Evolutionary conservation across 2,113 vertebrate species (phyloP).

Genomic region (Progne subis): DNA sequence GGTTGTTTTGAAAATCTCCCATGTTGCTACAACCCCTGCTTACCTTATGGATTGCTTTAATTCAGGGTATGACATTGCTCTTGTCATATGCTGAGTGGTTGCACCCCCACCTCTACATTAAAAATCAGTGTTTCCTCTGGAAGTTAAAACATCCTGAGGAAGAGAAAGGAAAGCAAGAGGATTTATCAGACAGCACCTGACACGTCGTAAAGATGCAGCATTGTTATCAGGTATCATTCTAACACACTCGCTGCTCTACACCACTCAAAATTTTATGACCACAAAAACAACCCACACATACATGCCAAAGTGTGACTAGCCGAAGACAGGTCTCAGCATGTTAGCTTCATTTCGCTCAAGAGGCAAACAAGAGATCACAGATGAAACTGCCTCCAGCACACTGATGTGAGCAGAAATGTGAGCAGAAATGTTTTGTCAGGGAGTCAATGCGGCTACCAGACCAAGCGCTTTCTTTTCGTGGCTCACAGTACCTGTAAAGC

Average conservation of each 20-base stretch:
- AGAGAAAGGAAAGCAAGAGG: conserved; percentile 46
- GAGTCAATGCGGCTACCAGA: conserved; percentile 21
- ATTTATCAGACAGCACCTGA: conserved; percentile 58
- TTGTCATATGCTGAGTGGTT: background rate
- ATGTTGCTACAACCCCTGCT: background rate
- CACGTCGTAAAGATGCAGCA: conserved; percentile 59
- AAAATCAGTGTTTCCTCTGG: conserved; percentile 35
- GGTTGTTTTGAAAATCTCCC: background rate
- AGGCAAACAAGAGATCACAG: conserved; percentile 69
- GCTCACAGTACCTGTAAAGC: background rate
- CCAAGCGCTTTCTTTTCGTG: background rate
- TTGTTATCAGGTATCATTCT: conserved; percentile 69
- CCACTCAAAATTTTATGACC: conserved; percentile 65
- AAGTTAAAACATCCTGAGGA: conserved; percentile 54
- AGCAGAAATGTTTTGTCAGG: conserved; percentile 19
- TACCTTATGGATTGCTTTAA: conserved; percentile 15
- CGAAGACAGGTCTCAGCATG: conserved; percentile 65
- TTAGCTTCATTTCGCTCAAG: conserved; percentile 56
- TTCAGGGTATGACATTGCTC: background rate
- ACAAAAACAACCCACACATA: conserved; percentile 60
- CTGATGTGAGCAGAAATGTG: conserved; percentile 10
- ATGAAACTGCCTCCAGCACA: conserved; percentile 42
- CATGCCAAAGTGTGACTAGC: conserved; percentile 60
- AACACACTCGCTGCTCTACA: conserved; percentile 56
- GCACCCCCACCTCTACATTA: background rate